Percentiles rank a stretch among this genome's conserved stretches.
Evolutionary conservation across 2,797 vertebrate genomes (phyloP).

Genomic region (Otus scops): DNA sequence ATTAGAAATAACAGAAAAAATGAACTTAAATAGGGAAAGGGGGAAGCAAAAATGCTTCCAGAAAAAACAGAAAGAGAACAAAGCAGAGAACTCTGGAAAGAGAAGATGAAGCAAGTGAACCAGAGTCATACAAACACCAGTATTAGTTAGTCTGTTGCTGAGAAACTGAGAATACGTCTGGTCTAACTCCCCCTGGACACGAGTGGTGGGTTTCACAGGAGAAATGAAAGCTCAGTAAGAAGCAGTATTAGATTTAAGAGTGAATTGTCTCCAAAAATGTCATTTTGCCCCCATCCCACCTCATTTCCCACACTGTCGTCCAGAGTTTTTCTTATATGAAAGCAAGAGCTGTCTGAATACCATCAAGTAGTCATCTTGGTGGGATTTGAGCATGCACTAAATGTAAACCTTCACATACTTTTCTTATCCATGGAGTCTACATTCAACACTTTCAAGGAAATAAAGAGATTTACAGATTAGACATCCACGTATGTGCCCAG

Average conservation of each 20-base stretch:
- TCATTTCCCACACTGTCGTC: not conserved
- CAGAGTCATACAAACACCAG: not conserved
- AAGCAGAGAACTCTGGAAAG: not conserved
- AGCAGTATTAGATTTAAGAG: not conserved
- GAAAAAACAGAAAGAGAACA: not conserved
- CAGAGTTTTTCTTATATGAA: not conserved
- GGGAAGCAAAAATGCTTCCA: not conserved
- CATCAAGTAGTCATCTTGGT: not conserved
- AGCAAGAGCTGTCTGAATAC: not conserved
- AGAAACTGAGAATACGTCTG: not conserved
- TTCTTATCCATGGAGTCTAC: not conserved
- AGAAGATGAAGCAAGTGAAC: not conserved
- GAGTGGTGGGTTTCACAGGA: not conserved
- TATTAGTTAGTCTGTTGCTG: conserved; percentile 4
- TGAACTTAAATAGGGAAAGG: not conserved
- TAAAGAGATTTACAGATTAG: not conserved
- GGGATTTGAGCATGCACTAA: not conserved
- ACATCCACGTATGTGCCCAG: not conserved
- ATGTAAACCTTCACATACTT: not conserved
- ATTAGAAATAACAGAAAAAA: not conserved
- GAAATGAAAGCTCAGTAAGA: not conserved
- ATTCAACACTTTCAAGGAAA: not conserved
- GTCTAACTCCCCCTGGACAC: not conserved
- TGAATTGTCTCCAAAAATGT: not conserved
- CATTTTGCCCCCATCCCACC: not conserved